phyloP scores from a whole-genome alignment of 2,797 vertebrate genomes.

The Pseudochirops cupreus region DNA sequence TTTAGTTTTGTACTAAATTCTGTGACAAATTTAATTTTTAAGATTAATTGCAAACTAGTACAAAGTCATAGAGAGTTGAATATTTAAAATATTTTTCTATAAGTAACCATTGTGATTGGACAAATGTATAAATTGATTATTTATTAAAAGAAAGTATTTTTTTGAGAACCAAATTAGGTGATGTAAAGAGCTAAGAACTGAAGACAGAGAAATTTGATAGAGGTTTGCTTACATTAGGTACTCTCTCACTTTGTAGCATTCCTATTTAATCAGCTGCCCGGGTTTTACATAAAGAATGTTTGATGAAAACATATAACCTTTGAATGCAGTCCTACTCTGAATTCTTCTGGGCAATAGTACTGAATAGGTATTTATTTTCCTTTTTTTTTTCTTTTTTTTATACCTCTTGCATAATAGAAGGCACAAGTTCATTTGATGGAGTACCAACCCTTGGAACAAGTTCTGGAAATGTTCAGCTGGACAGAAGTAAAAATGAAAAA shows the following conservation, averaged over 20 bases:
- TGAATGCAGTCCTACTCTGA: slow-evolving; percentile 30
- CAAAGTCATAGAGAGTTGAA: not conserved
- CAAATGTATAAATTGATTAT: not conserved
- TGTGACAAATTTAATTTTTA: not conserved
- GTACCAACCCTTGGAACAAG: slow-evolving; percentile 83
- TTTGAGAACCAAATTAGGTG: not conserved
- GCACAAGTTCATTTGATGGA: slow-evolving; percentile 77
- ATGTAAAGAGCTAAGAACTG: not conserved
- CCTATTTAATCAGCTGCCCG: not conserved
- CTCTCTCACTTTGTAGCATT: not conserved
- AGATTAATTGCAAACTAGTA: not conserved
- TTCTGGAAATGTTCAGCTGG: slow-evolving; percentile 87
- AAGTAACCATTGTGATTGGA: not conserved
- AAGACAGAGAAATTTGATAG: not conserved
- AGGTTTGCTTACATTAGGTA: not conserved
- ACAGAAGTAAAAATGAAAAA: slow-evolving; percentile 78
- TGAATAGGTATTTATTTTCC: slow-evolving; percentile 72
- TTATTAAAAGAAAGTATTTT: not conserved
- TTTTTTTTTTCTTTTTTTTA: slow-evolving; percentile 10
- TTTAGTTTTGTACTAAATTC: not conserved
- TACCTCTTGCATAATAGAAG: slow-evolving; percentile 83
- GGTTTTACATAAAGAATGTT: not conserved
- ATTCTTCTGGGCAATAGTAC: slow-evolving; percentile 48
- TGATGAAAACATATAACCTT: slow-evolving; percentile 39
- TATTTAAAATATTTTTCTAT: not conserved